Conservation (phyloP, 2,113 vertebrate species). For the cattle (Bos taurus) region DNA sequence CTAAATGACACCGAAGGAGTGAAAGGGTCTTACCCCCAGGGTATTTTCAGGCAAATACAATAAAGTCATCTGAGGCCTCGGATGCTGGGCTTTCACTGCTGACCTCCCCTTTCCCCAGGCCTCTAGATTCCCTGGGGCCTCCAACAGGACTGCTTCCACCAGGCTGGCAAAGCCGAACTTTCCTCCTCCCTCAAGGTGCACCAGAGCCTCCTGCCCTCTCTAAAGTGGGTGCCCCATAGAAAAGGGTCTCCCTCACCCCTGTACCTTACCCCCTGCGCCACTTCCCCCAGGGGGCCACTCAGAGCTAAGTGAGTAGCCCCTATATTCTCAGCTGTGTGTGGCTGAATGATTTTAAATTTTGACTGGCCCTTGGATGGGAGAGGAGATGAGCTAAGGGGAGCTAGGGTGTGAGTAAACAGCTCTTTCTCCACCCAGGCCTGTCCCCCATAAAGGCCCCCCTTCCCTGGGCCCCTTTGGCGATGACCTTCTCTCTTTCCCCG, state of each 20-base stretch:
- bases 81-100: background rate
- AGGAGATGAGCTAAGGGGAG: slow-evolving; percentile 40
- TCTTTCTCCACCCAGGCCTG: background rate
- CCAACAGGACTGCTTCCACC: background rate
- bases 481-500: slow-evolving; percentile 63
- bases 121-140: background rate
- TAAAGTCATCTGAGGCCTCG: background rate
- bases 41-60: background rate
- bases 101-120: background rate
- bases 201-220: background rate
- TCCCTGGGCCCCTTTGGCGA: slow-evolving; percentile 1
- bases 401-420: background rate
- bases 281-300: background rate
- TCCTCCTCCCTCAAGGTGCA: background rate
- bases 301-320: background rate
- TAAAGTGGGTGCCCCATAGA: background rate
- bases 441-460: background rate
- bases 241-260: background rate
- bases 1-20: background rate
- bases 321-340: background rate
- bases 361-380: background rate
- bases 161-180: background rate
- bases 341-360: background rate
- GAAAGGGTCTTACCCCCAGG: background rate
- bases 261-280: background rate